Conservation (phyloP, 1,140 invertebrate genomes). For the Pararge aegeria region DNA sequence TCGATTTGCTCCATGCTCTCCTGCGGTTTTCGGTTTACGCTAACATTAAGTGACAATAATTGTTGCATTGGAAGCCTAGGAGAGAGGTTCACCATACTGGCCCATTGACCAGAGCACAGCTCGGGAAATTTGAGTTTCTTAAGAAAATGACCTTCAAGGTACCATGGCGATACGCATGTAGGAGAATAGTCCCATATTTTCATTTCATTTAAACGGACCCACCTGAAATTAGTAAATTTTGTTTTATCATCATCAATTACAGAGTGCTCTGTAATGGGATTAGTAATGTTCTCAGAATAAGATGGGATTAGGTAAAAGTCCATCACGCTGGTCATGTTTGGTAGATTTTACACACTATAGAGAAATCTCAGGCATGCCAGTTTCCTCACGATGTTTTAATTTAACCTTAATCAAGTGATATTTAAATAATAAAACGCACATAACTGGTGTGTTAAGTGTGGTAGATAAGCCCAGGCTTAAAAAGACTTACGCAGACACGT, state of each 20-base stretch:
- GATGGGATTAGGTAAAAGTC: too few species aligned
- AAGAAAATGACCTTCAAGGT: slow-evolving; percentile 84
- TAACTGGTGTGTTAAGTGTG: too few species aligned
- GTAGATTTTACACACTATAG: too few species aligned
- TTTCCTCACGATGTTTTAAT: too few species aligned
- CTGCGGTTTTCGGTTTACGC: slow-evolving; percentile 74
- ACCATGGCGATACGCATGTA: slow-evolving; percentile 87
- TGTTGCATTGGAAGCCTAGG: slow-evolving; percentile 83
- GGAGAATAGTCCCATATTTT: slow-evolving; percentile 88
- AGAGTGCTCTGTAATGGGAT: background rate
- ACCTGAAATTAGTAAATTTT: slow-evolving; percentile 72
- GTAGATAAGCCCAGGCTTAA: too few species aligned
- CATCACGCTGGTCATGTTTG: too few species aligned
- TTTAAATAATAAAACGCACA: too few species aligned
- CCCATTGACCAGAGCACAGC: slow-evolving; percentile 91
- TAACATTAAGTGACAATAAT: slow-evolving; percentile 70
- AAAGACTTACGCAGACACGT: slow-evolving; percentile 81
- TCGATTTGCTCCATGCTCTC: slow-evolving; percentile 64
- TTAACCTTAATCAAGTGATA: too few species aligned
- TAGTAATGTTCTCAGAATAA: too few species aligned
- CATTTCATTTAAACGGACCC: slow-evolving; percentile 83
- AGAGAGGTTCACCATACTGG: slow-evolving; percentile 88
- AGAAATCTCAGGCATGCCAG: too few species aligned
- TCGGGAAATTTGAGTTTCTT: slow-evolving; percentile 88
- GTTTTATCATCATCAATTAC: background rate